Percentiles rank a stretch among this genome's conserved stretches.
Conservation (phyloP, 2,797 vertebrate genomes). For the Enteromius treurensis region DNA sequence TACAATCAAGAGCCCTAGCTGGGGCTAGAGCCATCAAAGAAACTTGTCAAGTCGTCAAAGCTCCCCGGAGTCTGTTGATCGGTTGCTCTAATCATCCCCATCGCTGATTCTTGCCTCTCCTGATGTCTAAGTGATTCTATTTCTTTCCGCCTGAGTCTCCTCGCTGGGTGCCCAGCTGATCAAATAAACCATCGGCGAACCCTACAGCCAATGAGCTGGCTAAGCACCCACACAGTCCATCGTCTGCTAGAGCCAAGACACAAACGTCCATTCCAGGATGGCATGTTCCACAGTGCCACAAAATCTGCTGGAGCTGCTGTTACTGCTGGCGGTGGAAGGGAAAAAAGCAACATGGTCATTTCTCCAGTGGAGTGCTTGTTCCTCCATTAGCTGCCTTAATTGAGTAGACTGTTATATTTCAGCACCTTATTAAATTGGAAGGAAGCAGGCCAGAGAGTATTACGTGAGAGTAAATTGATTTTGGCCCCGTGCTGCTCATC, state of each 20-base stretch:
- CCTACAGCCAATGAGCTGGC: conserved; percentile 48
- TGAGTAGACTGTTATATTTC: conserved; percentile 70
- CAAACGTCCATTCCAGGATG: conserved; percentile 17
- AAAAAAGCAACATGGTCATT: conserved; percentile 63
- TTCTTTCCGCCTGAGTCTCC: conserved; percentile 9
- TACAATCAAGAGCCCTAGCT: conserved; percentile 39
- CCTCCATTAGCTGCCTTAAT: conserved; percentile 71
- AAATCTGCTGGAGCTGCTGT: conserved; percentile 45
- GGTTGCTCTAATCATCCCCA: conserved; percentile 17
- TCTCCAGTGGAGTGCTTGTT: conserved; percentile 70
- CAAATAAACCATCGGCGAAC: conserved; percentile 31
- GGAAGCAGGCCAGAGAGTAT: conserved; percentile 66
- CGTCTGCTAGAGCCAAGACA: conserved; percentile 42
- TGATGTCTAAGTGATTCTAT: conserved; percentile 18
- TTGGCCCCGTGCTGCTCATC: conserved; percentile 69
- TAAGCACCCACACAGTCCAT: conserved; percentile 66
- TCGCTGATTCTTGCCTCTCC: conserved; percentile 19
- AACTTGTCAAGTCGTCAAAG: conserved; percentile 33
- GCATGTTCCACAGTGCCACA: neutral
- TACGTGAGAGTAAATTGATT: conserved; percentile 73
- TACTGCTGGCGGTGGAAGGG: conserved; percentile 48
- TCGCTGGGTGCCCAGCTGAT: conserved; percentile 44
- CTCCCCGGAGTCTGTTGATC: conserved; percentile 28
- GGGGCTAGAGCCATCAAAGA: conserved; percentile 20
- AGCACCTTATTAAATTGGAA: conserved; percentile 74